phyloP scores from a whole-genome alignment of 2,888 invertebrate genomes.

The Drosophila putrida region DNA sequence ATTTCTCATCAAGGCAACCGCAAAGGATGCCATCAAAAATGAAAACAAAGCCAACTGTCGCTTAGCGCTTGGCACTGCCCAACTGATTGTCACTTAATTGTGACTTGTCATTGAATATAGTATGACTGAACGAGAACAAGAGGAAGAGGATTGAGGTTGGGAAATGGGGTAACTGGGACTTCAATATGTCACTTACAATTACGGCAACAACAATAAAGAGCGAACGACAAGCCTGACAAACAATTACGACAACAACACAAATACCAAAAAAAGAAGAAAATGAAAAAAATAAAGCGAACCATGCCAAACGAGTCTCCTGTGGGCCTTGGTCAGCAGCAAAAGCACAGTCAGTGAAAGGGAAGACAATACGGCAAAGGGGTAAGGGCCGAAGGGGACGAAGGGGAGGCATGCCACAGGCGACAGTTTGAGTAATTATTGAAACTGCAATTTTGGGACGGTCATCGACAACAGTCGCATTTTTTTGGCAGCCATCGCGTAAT shows the following conservation, averaged over 20 bases:
- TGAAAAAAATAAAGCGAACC: background rate
- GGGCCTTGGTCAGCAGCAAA: conserved; percentile 42
- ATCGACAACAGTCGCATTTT: conserved; percentile 47
- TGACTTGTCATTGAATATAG: conserved; percentile 39
- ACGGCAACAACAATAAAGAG: conserved; percentile 46
- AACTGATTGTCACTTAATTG: conserved; percentile 73
- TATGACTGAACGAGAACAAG: background rate
- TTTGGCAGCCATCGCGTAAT: conserved; percentile 74
- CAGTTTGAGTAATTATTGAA: conserved; percentile 80
- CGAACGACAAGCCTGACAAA: conserved; percentile 73
- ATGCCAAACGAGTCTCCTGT: conserved; percentile 51
- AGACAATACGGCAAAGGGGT: background rate
- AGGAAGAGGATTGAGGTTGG: conserved; percentile 8
- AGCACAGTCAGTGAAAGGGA: conserved; percentile 19
- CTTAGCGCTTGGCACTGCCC: conserved; percentile 31
- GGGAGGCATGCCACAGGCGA: conserved; percentile 68
- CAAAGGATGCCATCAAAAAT: conserved; percentile 54
- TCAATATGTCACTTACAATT: conserved; percentile 75
- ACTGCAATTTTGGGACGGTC: conserved; percentile 67
- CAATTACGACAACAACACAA: conserved; percentile 63
- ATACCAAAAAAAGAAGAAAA: conserved; percentile 1
- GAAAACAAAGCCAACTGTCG: conserved; percentile 35
- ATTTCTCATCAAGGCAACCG: conserved; percentile 46
- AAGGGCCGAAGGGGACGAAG: background rate
- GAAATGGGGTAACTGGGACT: conserved; percentile 47